These are phyloP conservation scores for Daboia siamensis DNA, from an alignment of 2,113 vertebrate species.

Conservation along the genomic window DNA sequence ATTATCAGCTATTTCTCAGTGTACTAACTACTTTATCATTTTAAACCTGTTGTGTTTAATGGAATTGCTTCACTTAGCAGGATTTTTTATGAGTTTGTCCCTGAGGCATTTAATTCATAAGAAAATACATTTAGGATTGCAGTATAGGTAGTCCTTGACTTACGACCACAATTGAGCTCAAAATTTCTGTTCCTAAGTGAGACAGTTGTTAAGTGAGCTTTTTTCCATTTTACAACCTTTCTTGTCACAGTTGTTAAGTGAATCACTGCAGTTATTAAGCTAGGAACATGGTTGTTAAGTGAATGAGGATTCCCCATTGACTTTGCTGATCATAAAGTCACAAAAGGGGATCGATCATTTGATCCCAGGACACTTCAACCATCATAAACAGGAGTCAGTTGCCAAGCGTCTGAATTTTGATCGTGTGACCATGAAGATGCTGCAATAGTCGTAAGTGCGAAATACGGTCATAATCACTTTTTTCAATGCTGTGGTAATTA, in stretches of 20 bases:
- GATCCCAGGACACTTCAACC: neutral
- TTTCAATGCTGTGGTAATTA: neutral
- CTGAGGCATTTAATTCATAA: neutral
- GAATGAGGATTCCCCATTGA: neutral
- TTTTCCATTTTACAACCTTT: neutral
- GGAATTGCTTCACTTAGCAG: neutral
- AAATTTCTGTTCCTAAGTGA: neutral
- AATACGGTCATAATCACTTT: neutral
- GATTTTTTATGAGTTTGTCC: neutral
- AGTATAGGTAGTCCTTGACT: neutral
- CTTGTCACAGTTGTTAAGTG: neutral
- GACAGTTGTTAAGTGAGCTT: neutral
- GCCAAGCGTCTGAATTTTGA: neutral
- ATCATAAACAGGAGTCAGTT: neutral
- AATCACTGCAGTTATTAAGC: neutral
- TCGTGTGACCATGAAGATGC: neutral
- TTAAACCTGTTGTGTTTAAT: neutral
- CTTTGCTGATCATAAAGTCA: neutral
- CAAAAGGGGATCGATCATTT: neutral
- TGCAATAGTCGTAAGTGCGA: neutral
- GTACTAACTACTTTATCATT: neutral
- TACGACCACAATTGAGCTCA: neutral
- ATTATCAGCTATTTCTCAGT: neutral
- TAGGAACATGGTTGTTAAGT: neutral
- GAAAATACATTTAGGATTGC: neutral